Conservation (phyloP, 2,888 invertebrate genomes). For the Podabrus alpinus region DNA sequence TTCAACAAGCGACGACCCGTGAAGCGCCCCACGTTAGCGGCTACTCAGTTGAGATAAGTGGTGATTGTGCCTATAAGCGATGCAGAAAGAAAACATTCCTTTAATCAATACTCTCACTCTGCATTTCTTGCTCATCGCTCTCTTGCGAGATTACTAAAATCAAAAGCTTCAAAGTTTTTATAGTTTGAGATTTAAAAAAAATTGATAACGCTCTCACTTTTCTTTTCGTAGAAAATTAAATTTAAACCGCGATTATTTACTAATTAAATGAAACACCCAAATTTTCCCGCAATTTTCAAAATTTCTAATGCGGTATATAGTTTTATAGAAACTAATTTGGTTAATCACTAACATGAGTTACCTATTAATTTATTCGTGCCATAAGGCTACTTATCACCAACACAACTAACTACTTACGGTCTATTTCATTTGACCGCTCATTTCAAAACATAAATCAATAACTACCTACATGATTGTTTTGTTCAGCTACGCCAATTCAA, state of each 20-base stretch:
- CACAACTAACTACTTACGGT: not conserved
- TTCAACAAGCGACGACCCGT: conserved; percentile 29
- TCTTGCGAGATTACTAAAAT: not conserved
- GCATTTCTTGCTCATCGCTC: not conserved
- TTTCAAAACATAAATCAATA: not conserved
- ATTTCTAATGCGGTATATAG: not conserved
- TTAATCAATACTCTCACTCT: conserved; percentile 28
- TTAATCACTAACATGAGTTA: not conserved
- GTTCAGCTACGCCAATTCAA: not conserved
- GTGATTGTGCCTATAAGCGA: conserved; percentile 36
- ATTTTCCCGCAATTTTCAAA: not conserved
- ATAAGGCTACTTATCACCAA: not conserved
- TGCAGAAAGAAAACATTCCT: conserved; percentile 36
- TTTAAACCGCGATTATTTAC: not conserved
- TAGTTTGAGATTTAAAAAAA: not conserved
- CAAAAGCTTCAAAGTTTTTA: not conserved
- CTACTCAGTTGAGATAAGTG: conserved; percentile 37
- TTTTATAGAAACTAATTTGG: not conserved
- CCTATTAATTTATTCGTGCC: not conserved
- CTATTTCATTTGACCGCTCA: not conserved
- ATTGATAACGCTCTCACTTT: not conserved
- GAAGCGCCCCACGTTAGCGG: conserved; percentile 35
- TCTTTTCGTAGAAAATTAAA: not conserved
- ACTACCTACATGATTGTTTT: not conserved
- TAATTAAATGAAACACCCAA: not conserved